Conservation (phyloP, 2,888 invertebrate species). For the Homarus gammarus region DNA sequence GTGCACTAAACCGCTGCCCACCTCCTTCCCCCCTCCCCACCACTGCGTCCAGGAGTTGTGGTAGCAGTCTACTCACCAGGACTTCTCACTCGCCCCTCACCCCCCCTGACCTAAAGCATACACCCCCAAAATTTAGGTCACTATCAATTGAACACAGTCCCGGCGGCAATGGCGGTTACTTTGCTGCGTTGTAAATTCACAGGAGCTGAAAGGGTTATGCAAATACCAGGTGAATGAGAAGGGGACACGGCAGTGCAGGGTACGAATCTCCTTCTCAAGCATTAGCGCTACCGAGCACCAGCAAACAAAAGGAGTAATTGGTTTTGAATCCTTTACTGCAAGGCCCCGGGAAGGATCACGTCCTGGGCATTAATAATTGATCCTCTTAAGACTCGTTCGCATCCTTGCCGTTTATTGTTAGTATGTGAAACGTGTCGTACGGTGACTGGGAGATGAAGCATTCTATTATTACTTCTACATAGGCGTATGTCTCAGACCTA, state of each 20-base stretch:
- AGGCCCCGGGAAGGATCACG: background rate
- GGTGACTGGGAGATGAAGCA: background rate
- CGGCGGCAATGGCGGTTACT: background rate
- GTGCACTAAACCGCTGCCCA: too few species aligned
- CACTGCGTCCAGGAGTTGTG: too few species aligned
- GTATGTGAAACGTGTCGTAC: background rate
- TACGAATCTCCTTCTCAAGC: background rate
- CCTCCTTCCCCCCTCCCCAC: too few species aligned
- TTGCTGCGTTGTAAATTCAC: background rate
- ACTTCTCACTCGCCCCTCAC: too few species aligned
- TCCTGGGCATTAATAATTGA: slow-evolving; percentile 2
- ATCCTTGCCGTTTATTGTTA: slow-evolving; percentile 7
- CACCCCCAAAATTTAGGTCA: too few species aligned
- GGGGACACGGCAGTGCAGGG: background rate
- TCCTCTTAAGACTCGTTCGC: slow-evolving; percentile 1
- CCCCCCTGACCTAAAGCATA: too few species aligned
- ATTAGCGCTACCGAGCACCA: background rate
- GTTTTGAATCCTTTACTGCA: slow-evolving; percentile 12
- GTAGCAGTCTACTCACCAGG: too few species aligned
- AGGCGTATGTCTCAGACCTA: too few species aligned
- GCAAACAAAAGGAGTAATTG: slow-evolving; percentile 18
- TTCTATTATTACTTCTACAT: too few species aligned
- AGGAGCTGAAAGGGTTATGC: background rate
- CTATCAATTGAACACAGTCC: too few species aligned
- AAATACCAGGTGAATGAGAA: background rate